These are phyloP conservation scores for Athrips mouffetella DNA, from an alignment of 2,888 invertebrate genomes.

Conservation along the genomic window DNA sequence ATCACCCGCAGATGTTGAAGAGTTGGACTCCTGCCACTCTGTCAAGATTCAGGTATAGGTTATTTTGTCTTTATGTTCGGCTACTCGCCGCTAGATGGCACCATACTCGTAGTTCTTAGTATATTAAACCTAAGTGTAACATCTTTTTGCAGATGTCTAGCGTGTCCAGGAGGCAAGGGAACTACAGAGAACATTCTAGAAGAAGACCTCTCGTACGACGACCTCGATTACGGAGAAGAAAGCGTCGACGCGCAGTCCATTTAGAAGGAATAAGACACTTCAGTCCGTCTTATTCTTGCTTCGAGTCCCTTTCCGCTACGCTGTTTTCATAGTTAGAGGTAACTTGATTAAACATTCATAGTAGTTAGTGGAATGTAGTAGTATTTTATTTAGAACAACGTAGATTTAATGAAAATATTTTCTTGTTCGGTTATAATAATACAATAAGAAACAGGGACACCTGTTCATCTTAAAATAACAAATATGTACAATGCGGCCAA, in stretches of 20 bases:
- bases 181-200: constrained; percentile 74
- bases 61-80: not conserved
- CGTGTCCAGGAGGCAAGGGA: constrained; percentile 79
- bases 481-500: too few species aligned
- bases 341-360: too few species aligned
- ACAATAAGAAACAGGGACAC: too few species aligned
- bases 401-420: too few species aligned
- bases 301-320: not conserved
- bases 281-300: not conserved
- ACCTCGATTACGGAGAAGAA: constrained; percentile 81
- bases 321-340: not conserved
- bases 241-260: constrained; percentile 65
- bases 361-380: too few species aligned
- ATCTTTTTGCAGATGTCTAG: constrained; percentile 71
- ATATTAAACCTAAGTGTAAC: too few species aligned
- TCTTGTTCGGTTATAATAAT: too few species aligned
- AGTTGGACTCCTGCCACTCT: too few species aligned
- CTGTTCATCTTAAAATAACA: too few species aligned
- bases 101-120: too few species aligned
- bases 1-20: too few species aligned
- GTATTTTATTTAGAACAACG: too few species aligned
- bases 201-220: constrained; percentile 77
- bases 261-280: constrained; percentile 28
- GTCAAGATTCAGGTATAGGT: not conserved
- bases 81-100: constrained; percentile 1